Base-by-base conservation (phyloP, 2,888 invertebrate species). In the Drosophila mettleri region DNA sequence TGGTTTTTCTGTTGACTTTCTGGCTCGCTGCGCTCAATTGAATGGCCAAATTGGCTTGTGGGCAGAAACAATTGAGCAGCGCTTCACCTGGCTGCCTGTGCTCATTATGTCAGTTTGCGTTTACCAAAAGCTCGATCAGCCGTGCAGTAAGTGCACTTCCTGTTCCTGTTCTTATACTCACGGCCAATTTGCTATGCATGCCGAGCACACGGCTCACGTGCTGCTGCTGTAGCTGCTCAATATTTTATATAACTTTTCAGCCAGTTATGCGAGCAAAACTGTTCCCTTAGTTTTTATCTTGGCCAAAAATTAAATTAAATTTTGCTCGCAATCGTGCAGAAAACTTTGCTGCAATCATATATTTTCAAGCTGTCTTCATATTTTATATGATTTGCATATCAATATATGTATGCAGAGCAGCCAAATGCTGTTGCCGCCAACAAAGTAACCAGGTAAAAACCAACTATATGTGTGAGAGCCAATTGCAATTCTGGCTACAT, bases 21-120 rank as follows among this genome's bases (percentile, higher is more conserved):
- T 61, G 66, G 31, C 59, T 65, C 24, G 45, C 22, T 74, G 53
- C 69, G 51, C 51, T 53, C 77, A 66, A 70, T 69, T 78, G 70
- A 64, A 38, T 61, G 39, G 22, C 41, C 3, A 53, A 48, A 59
- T 39, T 45, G 58, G 58, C 14, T 16, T 43, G 12, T n/a, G 27
- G 27, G 24, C 36, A 22, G 10, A 31, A 20, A 36, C 29, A 38
- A 49, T 33, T 36, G n/a, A n/a, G 24, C 27, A 34, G 45, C 53
- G 9, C 34, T 14, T 22, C 20, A 29, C 39, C 33, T 14, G 27
- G 24, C 2, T 59, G 38, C 36, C 24, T 22, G 2, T 34, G 10
- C 24, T 63, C 55, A 55, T 55, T 74, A 46, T 38, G n/a, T 29
- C 29, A 41, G 16, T 7, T 38, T 51, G 36, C 38, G 38, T 43